Evolutionary conservation across 2,113 vertebrate species (phyloP), one percentile per base, ranked within the genome.

Genomic region (Fulmarus glacialis): DNA sequence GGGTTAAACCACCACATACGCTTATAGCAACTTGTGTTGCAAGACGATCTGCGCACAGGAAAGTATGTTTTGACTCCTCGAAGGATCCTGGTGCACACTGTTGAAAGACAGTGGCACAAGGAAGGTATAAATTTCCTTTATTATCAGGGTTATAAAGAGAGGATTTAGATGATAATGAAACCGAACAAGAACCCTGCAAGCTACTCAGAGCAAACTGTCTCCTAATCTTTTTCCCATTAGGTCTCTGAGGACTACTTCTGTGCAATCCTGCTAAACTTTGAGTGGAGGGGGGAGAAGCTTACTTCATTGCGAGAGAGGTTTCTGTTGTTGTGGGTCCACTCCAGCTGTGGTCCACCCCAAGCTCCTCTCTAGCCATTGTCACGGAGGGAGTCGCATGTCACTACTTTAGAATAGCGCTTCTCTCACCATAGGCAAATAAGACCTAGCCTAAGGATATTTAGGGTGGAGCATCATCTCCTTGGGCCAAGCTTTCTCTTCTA

Each of bases 301-400:
- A 13, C 19, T 30, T 45, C 34, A 14, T 34, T 50, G 27, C 5
- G 2, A 36, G 30, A 62, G 29, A 14, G 18, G 10, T 43, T 87
- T 55, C 30, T 63, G 45, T 36, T 60, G 14, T 19, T 52, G 63
- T 70, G 48, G 36, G 30, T 40, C 32, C 6, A 4, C n/a, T 36
- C 12, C 40, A 63, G 29, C 17, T 42, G 29, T 52, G 40, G 40
- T 40, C 40, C 40, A 82, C 29, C 15, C 27, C 30, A 36, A n/a
- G 30, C 29, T 62, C 43, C 48, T 38, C 58, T 42, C 17, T 47
- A 70, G 23, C 15, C 14, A 11, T 15, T 56, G 43, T 38, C 63
- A 43, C 2, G 11, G 42, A 43, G 32, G 22, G 21, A 23, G 42
- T 34, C 1, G 1, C 12, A 30, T 2, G 7, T 38, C 34, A 45